phyloP scores from a whole-genome alignment of 2,797 vertebrate species.

The Astyanax mexicanus region DNA sequence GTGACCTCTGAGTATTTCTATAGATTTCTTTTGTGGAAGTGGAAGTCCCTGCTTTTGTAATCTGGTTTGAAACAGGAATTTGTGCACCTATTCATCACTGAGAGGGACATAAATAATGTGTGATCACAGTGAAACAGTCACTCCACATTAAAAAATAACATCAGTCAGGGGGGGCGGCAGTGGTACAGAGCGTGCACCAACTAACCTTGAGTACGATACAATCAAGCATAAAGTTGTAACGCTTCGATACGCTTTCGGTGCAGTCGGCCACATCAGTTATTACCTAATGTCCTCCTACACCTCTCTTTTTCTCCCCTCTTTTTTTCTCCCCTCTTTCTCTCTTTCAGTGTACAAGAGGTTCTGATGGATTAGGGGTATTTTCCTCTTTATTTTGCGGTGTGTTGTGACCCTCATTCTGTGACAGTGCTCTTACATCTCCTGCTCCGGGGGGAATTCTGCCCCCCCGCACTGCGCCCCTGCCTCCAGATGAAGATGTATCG shows the following conservation, averaged over 20 bases:
- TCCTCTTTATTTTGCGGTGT: constrained; percentile 58
- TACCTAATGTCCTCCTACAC: neutral
- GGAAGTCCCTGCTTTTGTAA: neutral
- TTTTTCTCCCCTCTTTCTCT: constrained; percentile 18
- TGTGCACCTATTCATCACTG: neutral
- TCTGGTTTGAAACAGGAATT: neutral
- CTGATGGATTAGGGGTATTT: constrained; percentile 63
- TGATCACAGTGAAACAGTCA: constrained; percentile 1
- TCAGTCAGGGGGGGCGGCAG: neutral
- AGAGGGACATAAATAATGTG: constrained; percentile 1
- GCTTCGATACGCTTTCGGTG: neutral
- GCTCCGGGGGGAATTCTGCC: constrained; percentile 39
- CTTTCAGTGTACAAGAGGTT: constrained; percentile 27
- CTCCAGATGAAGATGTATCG: constrained; percentile 65
- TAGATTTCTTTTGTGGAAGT: neutral
- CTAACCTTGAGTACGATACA: constrained; percentile 25
- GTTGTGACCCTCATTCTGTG: constrained; percentile 61
- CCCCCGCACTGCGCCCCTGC: constrained; percentile 34
- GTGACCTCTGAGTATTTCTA: neutral
- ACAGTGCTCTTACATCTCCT: constrained; percentile 61
- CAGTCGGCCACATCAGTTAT: constrained; percentile 15
- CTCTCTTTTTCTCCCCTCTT: neutral
- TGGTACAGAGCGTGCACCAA: neutral
- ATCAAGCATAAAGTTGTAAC: constrained; percentile 2
- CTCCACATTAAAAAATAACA: constrained; percentile 16